Percentiles rank a stretch among this genome's conserved stretches.
Evolutionary conservation across 2,888 invertebrate species (phyloP).

Genomic region (Lithophane socia): DNA sequence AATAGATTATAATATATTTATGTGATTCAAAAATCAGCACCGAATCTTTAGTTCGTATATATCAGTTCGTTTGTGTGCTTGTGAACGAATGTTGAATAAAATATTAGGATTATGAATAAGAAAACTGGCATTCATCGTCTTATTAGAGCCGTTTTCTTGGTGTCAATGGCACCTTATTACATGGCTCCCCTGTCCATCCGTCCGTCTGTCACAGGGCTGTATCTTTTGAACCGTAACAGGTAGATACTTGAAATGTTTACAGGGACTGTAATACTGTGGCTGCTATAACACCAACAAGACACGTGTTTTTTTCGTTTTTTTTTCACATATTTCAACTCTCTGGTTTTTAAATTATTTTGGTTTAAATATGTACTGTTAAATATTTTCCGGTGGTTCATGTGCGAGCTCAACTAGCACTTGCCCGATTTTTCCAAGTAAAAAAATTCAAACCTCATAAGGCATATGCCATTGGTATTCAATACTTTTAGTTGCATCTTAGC

Average conservation of each 20-base stretch:
- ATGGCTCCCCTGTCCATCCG: background rate
- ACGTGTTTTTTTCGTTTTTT: too few relatives aligned
- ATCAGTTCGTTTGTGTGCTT: background rate
- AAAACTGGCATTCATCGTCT: background rate
- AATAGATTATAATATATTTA: conserved; percentile 22
- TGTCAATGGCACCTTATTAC: background rate
- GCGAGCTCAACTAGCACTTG: background rate
- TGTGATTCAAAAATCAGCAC: background rate
- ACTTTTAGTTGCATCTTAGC: background rate
- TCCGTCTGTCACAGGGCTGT: background rate
- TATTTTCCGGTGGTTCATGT: background rate
- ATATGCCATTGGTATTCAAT: background rate
- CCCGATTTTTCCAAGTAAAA: background rate
- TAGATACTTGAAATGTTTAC: too few relatives aligned
- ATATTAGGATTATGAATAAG: background rate
- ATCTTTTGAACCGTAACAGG: background rate
- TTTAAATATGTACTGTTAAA: background rate
- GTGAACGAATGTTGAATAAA: background rate
- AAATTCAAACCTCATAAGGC: too few relatives aligned
- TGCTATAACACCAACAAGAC: too few relatives aligned
- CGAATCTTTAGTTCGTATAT: background rate
- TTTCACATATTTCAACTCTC: too few relatives aligned
- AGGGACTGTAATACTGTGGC: background rate
- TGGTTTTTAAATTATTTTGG: too few relatives aligned
- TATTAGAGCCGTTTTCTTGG: background rate